Evolutionary conservation across 2,797 vertebrate species (phyloP).

Genomic region (Lerista edwardsae): DNA sequence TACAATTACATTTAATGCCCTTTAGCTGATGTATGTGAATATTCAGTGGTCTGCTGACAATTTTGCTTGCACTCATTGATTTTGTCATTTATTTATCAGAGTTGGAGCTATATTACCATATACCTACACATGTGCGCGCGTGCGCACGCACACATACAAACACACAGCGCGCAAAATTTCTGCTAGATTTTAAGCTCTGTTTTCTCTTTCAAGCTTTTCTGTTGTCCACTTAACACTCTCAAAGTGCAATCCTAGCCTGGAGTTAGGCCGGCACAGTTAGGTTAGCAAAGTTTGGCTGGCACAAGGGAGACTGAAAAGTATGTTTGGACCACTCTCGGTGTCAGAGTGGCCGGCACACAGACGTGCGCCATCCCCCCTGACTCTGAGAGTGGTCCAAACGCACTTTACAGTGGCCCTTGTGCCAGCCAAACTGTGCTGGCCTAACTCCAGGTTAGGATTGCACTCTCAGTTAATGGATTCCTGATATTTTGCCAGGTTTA

Average conservation of each 20-base stretch:
- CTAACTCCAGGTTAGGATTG: too few species aligned
- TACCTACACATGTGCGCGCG: background rate
- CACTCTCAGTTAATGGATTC: background rate
- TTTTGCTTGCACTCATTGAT: conserved; percentile 7
- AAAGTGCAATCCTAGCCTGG: too few species aligned
- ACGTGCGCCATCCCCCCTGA: too few species aligned
- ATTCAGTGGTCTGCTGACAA: conserved; percentile 21
- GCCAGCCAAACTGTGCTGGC: too few species aligned
- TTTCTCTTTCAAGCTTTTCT: background rate
- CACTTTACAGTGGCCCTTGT: too few species aligned
- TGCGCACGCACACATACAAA: too few species aligned
- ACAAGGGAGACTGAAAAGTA: too few species aligned
- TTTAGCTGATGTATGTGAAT: conserved; percentile 35
- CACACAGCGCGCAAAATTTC: background rate
- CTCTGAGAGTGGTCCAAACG: too few species aligned
- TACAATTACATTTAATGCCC: conserved; percentile 36
- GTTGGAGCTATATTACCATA: background rate
- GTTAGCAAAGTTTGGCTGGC: too few species aligned
- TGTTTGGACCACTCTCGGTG: too few species aligned
- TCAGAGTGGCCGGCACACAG: too few species aligned
- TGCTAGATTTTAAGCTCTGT: background rate
- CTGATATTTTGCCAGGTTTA: background rate
- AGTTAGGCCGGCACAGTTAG: too few species aligned
- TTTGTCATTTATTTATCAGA: background rate
- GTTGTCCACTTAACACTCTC: background rate